Base-by-base conservation (phyloP, 2,888 invertebrate genomes). In the Endotricha flammealis region DNA sequence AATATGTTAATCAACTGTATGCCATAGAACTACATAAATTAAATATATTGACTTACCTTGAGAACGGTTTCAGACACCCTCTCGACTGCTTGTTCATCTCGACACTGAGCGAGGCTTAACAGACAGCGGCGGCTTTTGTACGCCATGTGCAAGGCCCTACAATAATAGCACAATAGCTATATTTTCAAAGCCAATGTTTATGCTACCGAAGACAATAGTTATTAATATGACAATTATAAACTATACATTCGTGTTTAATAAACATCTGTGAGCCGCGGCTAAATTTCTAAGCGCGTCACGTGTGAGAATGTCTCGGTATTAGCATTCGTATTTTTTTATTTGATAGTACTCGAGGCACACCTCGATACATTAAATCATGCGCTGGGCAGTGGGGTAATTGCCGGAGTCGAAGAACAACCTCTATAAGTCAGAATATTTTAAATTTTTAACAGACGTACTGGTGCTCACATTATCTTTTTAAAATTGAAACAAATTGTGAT, bases 41-140 rank as follows among this genome's bases (percentile, higher is more conserved):
- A 22, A 31, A 29, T 24, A 13, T n/a, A 12, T 12, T 12, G 1
- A 54, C 54, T 36, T 55, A 83, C 85, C 82, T 85, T 86, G 46
- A 85, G 85, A 44, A 85, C 68, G 16, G 80, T 83, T 6, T 79
- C 74, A 1, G 83, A 72, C 12, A 75, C 77, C 72, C 69, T 69
- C 45, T 75, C 72, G 42, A 71, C 42, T 10, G 75, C 49, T 34
- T 47, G 56, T 44, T 68, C 81, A 76, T 85, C 81, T 46, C 61
- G 58, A 48, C 81, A 82, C 67, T 85, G 85, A 37, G 71, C 69
- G 38, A 85, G 67, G 48, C 76, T 78, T 32, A 77, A 60, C 37
- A 85, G 53, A 0, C 80, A 79, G 44, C 86, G 81, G 1, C 85
- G 62, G 75, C 85, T 86, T 85, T 86, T 86, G 82, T 86, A 86